These are phyloP conservation scores for Oplegnathus fasciatus DNA, from an alignment of 2,113 vertebrate genomes.

Conservation along the genomic window DNA sequence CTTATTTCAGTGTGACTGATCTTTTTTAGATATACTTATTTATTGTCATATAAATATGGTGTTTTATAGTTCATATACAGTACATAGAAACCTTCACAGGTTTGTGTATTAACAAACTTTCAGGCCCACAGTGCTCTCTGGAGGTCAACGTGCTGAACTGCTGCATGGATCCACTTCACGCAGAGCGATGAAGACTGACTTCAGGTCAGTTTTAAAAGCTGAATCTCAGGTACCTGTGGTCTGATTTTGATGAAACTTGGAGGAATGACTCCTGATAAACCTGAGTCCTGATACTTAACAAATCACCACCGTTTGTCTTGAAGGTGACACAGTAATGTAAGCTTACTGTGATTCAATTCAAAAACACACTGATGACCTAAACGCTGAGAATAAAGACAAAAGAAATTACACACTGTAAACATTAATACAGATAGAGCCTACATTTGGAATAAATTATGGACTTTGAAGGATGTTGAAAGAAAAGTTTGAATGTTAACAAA, in stretches of 20 bases:
- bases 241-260: background rate
- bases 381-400: background rate
- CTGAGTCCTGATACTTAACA: background rate
- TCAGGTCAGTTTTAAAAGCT: background rate
- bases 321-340: background rate
- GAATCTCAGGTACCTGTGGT: background rate
- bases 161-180: background rate
- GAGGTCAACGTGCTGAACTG: background rate
- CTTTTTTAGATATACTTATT: background rate
- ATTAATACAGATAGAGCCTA: background rate
- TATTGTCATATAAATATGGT: no score
- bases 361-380: background rate
- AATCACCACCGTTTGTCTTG: background rate
- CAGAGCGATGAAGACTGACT: background rate
- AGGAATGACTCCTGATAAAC: no score
- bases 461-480: background rate
- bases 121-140: slow-evolving; percentile 30
- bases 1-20: background rate
- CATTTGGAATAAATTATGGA: background rate
- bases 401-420: background rate
- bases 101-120: background rate
- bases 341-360: background rate
- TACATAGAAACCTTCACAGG: background rate
- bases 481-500: background rate
- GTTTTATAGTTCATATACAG: background rate